Evolutionary conservation across 2,888 invertebrate genomes (phyloP).

Genomic region (Spilosoma lubricipeda): DNA sequence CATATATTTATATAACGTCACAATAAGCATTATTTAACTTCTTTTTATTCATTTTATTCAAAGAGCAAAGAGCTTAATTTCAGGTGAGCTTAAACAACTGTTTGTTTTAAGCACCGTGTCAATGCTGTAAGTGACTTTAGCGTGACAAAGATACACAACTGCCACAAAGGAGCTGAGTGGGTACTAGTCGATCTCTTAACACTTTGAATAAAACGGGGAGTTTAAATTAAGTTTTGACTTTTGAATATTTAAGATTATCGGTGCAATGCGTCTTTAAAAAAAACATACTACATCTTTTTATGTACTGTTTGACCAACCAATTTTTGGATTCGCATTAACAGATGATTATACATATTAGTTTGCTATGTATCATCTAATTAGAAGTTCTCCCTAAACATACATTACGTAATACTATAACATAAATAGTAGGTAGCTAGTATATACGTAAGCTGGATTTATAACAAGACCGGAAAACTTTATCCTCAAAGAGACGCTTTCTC

Average conservation of each 20-base stretch:
- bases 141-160: slow-evolving; percentile 40
- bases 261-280: not conserved
- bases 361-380: not conserved
- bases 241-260: slow-evolving; percentile 26
- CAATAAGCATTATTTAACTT: too few species aligned
- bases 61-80: too few species aligned
- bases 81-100: too few species aligned
- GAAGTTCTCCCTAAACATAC: not conserved
- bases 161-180: slow-evolving; percentile 41
- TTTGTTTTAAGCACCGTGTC: slow-evolving; percentile 28
- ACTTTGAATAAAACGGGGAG: slow-evolving; percentile 23
- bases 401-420: not conserved
- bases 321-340: not conserved
- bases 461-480: slow-evolving; percentile 19
- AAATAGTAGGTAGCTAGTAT: not conserved
- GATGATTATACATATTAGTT: not conserved
- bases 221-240: slow-evolving; percentile 20
- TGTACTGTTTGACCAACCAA: not conserved
- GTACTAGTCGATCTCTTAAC: slow-evolving; percentile 40
- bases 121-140: slow-evolving; percentile 40
- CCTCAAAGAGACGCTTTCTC: slow-evolving; percentile 27
- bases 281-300: too few species aligned
- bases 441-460: slow-evolving; percentile 25
- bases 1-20: too few species aligned
- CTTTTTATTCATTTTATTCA: too few species aligned